Conservation (phyloP, 1,140 invertebrate species). For the Eufriesea mexicana region DNA sequence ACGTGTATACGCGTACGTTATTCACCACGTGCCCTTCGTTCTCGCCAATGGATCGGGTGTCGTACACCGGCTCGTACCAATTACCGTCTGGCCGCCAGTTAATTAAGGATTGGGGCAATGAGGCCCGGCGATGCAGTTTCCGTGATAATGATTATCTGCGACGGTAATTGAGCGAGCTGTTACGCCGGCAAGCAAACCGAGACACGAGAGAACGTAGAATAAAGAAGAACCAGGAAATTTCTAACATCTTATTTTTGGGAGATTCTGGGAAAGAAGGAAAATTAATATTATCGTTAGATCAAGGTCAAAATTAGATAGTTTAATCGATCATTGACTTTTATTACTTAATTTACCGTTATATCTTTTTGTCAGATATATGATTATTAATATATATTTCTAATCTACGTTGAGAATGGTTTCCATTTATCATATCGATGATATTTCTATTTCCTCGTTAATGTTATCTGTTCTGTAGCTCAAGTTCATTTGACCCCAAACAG, state of each 20-base stretch:
- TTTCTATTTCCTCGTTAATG: not conserved
- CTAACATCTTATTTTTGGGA: not conserved
- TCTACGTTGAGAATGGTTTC: no score
- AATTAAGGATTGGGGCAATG: slow-evolving; percentile 79
- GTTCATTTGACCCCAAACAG: not conserved
- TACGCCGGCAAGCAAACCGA: slow-evolving; percentile 22
- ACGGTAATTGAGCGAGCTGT: slow-evolving; percentile 75
- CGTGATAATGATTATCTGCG: slow-evolving; percentile 77
- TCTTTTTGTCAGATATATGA: not conserved
- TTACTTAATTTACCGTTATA: no score
- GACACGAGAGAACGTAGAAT: not conserved
- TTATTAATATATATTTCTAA: not conserved
- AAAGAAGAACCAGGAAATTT: not conserved
- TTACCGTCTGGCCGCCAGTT: slow-evolving; percentile 73
- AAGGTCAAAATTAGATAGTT: no score
- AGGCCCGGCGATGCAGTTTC: slow-evolving; percentile 75
- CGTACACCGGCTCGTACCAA: slow-evolving; percentile 70
- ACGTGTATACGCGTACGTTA: slow-evolving; percentile 24
- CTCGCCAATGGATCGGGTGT: slow-evolving; percentile 58
- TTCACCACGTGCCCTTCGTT: slow-evolving; percentile 50
- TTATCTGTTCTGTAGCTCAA: not conserved
- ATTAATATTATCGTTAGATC: not conserved
- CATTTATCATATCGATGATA: no score
- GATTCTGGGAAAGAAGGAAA: not conserved
- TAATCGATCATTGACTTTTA: no score